Evolutionary conservation across 2,888 invertebrate genomes (phyloP), one percentile per base, ranked within the genome.

Genomic region (Pammene fasciana): DNA sequence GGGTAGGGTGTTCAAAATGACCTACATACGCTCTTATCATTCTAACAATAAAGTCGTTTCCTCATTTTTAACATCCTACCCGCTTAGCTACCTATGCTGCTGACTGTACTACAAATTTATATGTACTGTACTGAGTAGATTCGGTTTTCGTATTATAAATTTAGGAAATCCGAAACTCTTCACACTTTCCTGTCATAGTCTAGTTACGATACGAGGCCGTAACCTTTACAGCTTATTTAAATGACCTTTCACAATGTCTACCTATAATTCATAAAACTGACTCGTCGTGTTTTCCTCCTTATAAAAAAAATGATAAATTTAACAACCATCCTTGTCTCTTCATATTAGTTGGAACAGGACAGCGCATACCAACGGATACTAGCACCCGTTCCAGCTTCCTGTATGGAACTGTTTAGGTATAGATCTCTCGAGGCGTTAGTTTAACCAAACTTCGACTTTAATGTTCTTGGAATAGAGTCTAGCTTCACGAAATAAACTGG

Each of bases 361-460:
- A 52, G n/a, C 13, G 60, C 36, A 34, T 13, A 56, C 46, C 11
- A 67, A 54, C 54, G 60, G 67, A 67, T 46, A 41, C 45, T 18
- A 60, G 34, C 60, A 18, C 56, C 54, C 34, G 46, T 61, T 43
- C 45, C 60, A 43, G 50, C 18, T 61, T 67, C 67, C 60, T 67
- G 65, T 41, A 9, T 46, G n/a, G 54, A 34, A 54, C 34, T 46
- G 14, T 54, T 54, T 54, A 54, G n/a, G 54, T 54, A 54, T n/a
- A 18, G 18, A n/a, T 34, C 52, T 50, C 50, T 48, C 16, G 11
- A 13, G 5, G 43, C 14, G 34, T 26, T n/a, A n/a, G 34, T 34
- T 54, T 54, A 36, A 54, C n/a, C 34, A 16, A 54, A 34, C n/a
- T 34, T 54, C 34, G n/a, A 54, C 54, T 34, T 54, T 54, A 54